Base-by-base conservation (phyloP, 2,797 vertebrate genomes). In the Emydoidea blandingii region DNA sequence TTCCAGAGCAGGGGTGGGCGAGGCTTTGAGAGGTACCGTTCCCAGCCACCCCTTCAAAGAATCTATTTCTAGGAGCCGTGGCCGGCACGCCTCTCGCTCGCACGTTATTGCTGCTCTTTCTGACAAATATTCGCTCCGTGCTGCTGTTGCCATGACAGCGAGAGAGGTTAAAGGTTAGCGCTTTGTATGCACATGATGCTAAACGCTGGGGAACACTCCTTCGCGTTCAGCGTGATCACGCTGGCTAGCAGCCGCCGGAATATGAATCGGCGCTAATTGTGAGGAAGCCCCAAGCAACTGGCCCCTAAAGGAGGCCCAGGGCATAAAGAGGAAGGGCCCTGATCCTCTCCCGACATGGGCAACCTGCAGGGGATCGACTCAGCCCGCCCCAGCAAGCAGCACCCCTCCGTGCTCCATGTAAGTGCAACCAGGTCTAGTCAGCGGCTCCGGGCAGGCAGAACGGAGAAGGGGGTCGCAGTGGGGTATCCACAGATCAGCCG, bases 131-230 rank as follows among this genome's bases (percentile, higher is more conserved):
- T 87, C 27, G 31, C 19, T n/a, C 1, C 50, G 15, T 4, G 41
- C 3, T 56, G 1, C 2, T 1, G 95, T 97, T 97, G 96, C 96
- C 95, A 96, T 96, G 96, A 95, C 94, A 83, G 95, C 27, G 68
- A 14, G 89, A 23, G 91, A 93, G 89, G 29, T 37, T 44, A 93
- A 78, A 86, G 94, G 95, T 18, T 92, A 90, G 23, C 34, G 74
- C 88, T 88, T 41, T 4, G 0, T 57, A 81, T 95, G 83, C 95
- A 91, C 93, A 50, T 49, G 92, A 87, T 93, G 93, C 91, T 91
- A 52, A 0, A 53, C 18, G 2, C 79, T 59, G 21, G 31, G 72
- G 80, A 53, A 56, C 50, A 2, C 86, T 90, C 85, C 92, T 86
- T 83, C 0, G 0, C 90, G 14, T 0, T 27, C 72, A 91, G 90